Evolutionary conservation across 2,888 invertebrate species (phyloP), one percentile per base, ranked within the genome.

Genomic region (Watsonalla cultraria): DNA sequence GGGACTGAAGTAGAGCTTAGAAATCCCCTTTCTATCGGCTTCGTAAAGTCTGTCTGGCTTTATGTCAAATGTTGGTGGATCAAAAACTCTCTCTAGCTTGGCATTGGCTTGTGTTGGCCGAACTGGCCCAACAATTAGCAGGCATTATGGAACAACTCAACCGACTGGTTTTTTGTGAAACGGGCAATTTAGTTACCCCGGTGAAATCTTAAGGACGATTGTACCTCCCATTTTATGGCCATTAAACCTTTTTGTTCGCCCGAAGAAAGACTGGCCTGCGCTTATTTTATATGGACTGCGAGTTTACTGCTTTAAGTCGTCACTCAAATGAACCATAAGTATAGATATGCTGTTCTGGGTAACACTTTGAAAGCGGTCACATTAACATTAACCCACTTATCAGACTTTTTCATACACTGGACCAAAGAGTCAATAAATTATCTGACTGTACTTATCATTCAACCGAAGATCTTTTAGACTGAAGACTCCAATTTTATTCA

Each of bases 201-300:
- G 49, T 49, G 49, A 49, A 39, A 49, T 39, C 37, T 37, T 49
- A 49, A 49, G 49, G 49, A 37, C 35, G 33, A 35, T 48, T 33
- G 35, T 13, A 2, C 49, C 49, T 47, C n/a, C 14, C 37, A 49
- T 49, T 49, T 49, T 49, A 49, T 15, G 15, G 49, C 6, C 35
- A 49, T 49, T 49, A 49, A 35, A 37, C 37, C 13, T 37, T 49
- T 24, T 49, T 39, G 15, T 49, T 14, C 11, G 49, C 14, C 35
- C 5, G 39, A 15, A 49, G 14, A 14, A 5, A 7, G 15, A 14
- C 9, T 37, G 49, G 49, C 14, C 9, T 13, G 9, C 14, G 14
- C 5, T 37, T 39, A 13, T 15, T 14, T 7, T 15, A 6, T 6
- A 14, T 46, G 7, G 37, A 6, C 37, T 14, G 35, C 35, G 13